Base-by-base conservation (phyloP, 2,797 vertebrate genomes). In the Sebastes taczanowskii region DNA sequence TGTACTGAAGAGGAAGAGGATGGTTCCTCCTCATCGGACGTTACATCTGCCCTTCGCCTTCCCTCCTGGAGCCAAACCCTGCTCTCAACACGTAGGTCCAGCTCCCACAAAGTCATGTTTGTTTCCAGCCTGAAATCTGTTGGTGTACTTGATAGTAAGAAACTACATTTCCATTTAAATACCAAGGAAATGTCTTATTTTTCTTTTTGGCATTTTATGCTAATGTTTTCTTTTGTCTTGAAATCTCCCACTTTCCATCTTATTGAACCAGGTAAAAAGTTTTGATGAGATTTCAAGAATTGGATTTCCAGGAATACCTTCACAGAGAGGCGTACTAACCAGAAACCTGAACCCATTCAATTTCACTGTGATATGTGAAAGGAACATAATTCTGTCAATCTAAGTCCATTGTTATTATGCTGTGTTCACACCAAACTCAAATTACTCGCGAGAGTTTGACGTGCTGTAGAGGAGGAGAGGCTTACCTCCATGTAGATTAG, bases 41-140 rank as follows among this genome's bases (percentile, higher is more conserved):
- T 91, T 99, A 32, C 98, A 99, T 90, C 96, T 99, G 83, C 99
- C 99, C 1, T 98, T 99, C 32, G 98, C 97, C 14, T 99, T 99
- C 85, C 98, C 98, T 13, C 98, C 97, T 0, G 98, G 98, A 86
- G 97, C 97, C 59, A 99, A 98, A 80, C 99, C 99, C 11, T 99
- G 99, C 61, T 97, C 98, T 18, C 98, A 99, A 79, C 98, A 99
- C 0, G 98, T 99, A 96, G 80, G 97, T 88, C 60, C 7, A 64
- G 20, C n/a, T 23, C 11, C 9, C 4, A 32, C 52, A 22, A 7
- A 18, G 1, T 30, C 2, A 4, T 7, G 2, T 27, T 18, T 65
- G 18, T 46, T 53, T 8, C 10, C 4, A 16, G 7, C 5, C n/a
- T 60, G 4, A 42, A n/a, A 10, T 56, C 32, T 61, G 6, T 6